phyloP scores from a whole-genome alignment of 2,113 vertebrate species.

The Pogona vitticeps region DNA sequence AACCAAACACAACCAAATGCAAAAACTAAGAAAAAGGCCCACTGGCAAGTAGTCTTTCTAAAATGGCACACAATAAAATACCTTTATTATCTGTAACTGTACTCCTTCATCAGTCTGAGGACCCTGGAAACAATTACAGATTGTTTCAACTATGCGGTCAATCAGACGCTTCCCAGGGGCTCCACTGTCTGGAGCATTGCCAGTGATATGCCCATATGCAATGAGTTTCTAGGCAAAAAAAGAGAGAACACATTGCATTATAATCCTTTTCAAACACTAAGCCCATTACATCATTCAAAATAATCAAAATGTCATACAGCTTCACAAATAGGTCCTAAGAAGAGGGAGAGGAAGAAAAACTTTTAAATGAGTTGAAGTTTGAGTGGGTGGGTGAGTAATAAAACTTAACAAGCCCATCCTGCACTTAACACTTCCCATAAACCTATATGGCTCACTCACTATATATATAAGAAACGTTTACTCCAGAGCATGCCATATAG shows the following conservation, averaged over 20 bases:
- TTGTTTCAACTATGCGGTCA: conserved; percentile 93
- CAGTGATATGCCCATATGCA: conserved; percentile 96
- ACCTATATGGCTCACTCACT: neutral
- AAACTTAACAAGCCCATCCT: neutral
- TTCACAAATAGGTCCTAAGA: neutral
- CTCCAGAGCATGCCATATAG: neutral
- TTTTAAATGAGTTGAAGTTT: neutral
- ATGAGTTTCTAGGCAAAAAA: conserved; percentile 88
- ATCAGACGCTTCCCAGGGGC: conserved; percentile 92
- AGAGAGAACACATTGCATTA: conserved; percentile 1
- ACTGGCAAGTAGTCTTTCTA: neutral
- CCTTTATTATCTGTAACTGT: conserved; percentile 98
- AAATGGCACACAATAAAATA: conserved; percentile 57
- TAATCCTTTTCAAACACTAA: neutral
- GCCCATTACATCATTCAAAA: neutral
- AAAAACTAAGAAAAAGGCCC: too few relatives aligned
- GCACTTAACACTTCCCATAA: neutral
- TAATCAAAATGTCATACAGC: neutral
- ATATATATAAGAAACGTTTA: neutral
- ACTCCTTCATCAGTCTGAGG: conserved; percentile 97
- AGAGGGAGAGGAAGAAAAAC: too few relatives aligned
- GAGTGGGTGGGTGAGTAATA: neutral
- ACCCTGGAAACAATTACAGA: conserved; percentile 96
- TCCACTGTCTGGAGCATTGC: conserved; percentile 90
- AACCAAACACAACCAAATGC: neutral